These are phyloP conservation scores for Mandrillus leucophaeus DNA, from an alignment of 2,113 vertebrate genomes.

Conservation along the genomic window DNA sequence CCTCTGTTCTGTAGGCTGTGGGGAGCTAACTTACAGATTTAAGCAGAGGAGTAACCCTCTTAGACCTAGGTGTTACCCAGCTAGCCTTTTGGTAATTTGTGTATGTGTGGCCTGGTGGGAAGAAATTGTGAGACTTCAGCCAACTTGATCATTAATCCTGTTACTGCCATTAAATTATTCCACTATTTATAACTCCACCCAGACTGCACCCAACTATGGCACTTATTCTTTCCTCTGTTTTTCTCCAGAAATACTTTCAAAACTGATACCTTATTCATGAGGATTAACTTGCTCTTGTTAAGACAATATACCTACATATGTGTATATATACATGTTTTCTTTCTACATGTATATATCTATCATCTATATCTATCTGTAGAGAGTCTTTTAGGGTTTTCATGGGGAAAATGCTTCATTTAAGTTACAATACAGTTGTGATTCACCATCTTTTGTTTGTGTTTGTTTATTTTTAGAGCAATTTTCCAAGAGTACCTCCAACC, in stretches of 20 bases:
- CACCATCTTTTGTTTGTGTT: neutral
- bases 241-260: slow-evolving; percentile 31
- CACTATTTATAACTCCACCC: neutral
- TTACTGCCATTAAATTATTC: neutral
- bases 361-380: neutral
- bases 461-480: slow-evolving; percentile 40
- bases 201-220: neutral
- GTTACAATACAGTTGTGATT: neutral
- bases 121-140: neutral
- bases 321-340: neutral
- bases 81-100: neutral
- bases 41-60: too few relatives aligned
- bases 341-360: neutral
- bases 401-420: neutral
- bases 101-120: too few relatives aligned
- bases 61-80: neutral
- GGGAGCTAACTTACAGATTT: neutral
- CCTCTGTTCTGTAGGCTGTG: neutral
- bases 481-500: neutral
- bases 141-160: neutral
- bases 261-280: neutral
- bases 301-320: neutral
- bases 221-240: neutral
- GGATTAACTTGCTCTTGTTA: neutral
- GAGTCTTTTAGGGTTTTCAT: neutral